phyloP scores from a whole-genome alignment of 2,888 invertebrate species.

The Drosophila austrosaltans region DNA sequence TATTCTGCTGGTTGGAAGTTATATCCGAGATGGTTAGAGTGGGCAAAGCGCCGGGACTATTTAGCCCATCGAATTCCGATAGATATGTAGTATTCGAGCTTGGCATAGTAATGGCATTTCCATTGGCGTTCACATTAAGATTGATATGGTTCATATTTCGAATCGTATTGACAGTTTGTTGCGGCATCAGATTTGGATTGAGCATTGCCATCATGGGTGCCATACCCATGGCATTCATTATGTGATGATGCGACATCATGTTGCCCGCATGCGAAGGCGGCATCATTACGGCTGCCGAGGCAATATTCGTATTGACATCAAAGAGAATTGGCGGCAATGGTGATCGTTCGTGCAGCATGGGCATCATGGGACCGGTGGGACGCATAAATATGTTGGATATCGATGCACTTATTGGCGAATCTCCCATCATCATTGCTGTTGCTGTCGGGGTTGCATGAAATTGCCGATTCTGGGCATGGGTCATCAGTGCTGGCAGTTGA shows the following conservation, averaged over 20 bases:
- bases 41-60: neutral
- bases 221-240: constrained; percentile 8
- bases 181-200: constrained; percentile 5
- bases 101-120: neutral
- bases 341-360: constrained; percentile 6
- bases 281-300: constrained; percentile 3
- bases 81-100: neutral
- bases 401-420: neutral
- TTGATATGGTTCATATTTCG: neutral
- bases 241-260: neutral
- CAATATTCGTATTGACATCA: constrained; percentile 21
- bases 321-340: constrained; percentile 30
- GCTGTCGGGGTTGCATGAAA: no score
- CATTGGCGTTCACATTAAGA: no score
- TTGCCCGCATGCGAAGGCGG: neutral
- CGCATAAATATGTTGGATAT: constrained; percentile 32
- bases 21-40: neutral
- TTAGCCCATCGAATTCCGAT: neutral
- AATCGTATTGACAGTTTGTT: neutral
- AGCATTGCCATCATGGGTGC: neutral
- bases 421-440: neutral
- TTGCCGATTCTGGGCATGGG: no score
- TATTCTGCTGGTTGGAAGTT: neutral
- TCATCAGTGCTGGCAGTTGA: no score
- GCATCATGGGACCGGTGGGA: constrained; percentile 45